Evolutionary conservation across 2,113 vertebrate genomes (phyloP), one percentile per base, ranked within the genome.

Genomic region (Syrmaticus mikado): DNA sequence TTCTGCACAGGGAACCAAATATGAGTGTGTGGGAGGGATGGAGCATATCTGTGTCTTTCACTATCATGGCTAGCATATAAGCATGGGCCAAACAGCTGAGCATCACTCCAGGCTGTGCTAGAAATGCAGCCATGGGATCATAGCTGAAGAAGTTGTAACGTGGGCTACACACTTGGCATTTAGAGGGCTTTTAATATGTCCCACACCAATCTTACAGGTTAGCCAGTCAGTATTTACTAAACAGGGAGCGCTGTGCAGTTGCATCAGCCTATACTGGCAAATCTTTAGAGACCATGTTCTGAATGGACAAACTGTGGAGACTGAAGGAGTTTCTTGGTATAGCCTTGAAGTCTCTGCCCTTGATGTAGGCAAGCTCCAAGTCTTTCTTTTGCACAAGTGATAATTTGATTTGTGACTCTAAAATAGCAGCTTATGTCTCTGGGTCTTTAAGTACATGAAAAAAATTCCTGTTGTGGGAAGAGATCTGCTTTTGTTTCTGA

Each of bases 401-500:
- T 2, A 36, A n/a, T 66, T 34, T 52, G 20, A 53, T 58, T 53
- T 57, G 36, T 83, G 41, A 20, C 64, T 30, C 55, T 83, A 68
- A 74, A 79, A 75, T 57, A 70, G n/a, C 24, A 53, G 67, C 21
- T 36, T 66, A 0, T 72, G 1, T 46, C n/a, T 75, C 38, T 41
- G 14, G 13, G 7, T 57, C 34, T 84, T 30, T 55, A 74, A 79
- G 77, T 43, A 61, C 34, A 28, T 27, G 14, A 66, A 66, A 48
- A 34, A 67, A 36, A 79, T 74, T 79, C 14, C 48, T 74, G 28
- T 58, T 79, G 41, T 24, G n/a, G 67, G 46, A 82, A 87, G 72
- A 82, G 41, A 32, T 22, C 41, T 81, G 80, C 52, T 85, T 81
- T 85, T 76, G 32, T 76, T 67, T 85, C 45, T 88, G 50, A 76